phyloP scores from a whole-genome alignment of 1,140 invertebrate species.

The Drosophila truncata region DNA sequence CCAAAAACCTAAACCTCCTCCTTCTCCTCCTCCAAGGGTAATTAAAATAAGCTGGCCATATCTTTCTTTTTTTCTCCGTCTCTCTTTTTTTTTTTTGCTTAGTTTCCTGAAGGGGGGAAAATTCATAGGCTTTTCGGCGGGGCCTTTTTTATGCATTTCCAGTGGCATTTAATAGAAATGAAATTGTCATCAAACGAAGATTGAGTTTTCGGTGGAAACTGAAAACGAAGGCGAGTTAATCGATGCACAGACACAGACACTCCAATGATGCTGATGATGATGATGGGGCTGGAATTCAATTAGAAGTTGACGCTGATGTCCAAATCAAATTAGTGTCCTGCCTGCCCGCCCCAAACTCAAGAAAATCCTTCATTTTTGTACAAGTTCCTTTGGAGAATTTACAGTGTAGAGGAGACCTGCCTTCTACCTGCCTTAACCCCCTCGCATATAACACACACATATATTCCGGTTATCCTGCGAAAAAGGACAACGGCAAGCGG shows the following conservation, averaged over 20 bases:
- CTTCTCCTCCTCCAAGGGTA: conserved; percentile 26
- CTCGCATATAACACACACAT: conserved; percentile 14
- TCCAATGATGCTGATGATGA: conserved; percentile 32
- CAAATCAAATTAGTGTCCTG: conserved; percentile 68
- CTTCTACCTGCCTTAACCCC: conserved; percentile 6
- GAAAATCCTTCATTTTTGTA: background rate
- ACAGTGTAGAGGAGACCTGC: background rate
- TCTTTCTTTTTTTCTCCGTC: conserved; percentile 28
- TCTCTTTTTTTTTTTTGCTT: conserved; percentile 21
- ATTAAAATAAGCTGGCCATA: conserved; percentile 77
- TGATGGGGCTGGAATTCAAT: conserved; percentile 63
- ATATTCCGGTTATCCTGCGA: conserved; percentile 1
- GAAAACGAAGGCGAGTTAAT: conserved; percentile 58
- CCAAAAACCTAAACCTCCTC: conserved; percentile 13
- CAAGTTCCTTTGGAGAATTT: conserved; percentile 18
- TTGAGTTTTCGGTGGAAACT: conserved; percentile 46
- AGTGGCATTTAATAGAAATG: conserved; percentile 78
- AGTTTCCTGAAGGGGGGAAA: conserved; percentile 6
- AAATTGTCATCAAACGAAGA: conserved; percentile 81
- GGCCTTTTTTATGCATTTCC: conserved; percentile 59
- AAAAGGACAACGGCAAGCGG: conserved; percentile 69
- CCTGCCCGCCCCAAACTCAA: background rate
- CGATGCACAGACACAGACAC: conserved; percentile 51
- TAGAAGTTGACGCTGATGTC: conserved; percentile 68
- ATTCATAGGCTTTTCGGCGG: background rate